phyloP scores from a whole-genome alignment of 2,797 vertebrate species.

The Propithecus deckenii region DNA sequence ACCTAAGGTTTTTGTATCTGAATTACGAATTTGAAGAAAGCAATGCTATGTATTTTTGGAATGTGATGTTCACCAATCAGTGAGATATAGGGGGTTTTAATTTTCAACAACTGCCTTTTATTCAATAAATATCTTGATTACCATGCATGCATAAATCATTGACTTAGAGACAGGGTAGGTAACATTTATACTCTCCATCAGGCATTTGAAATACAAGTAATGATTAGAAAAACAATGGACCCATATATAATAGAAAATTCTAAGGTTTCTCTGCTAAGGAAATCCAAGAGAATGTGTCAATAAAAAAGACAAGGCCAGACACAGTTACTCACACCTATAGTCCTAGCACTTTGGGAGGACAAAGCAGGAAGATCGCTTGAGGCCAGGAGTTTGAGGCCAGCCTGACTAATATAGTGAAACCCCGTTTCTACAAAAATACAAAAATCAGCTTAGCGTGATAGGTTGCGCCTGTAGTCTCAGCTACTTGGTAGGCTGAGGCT shows the following conservation, averaged over 20 bases:
- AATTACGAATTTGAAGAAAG: neutral
- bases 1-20: neutral
- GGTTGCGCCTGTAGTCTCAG: no score
- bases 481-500: no score
- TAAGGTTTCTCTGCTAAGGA: neutral
- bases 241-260: neutral
- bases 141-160: neutral
- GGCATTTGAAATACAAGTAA: neutral
- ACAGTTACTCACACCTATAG: no score
- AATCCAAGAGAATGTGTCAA: neutral
- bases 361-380: no score
- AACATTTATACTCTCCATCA: neutral
- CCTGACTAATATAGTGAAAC: no score
- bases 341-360: no score
- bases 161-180: neutral
- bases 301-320: neutral
- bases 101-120: neutral
- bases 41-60: neutral
- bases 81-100: neutral
- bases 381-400: no score
- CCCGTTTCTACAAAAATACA: no score
- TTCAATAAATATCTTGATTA: neutral
- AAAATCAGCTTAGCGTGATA: no score
- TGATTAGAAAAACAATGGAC: neutral
- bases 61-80: neutral